phyloP scores from a whole-genome alignment of 2,797 vertebrate species.

The Eulemur mongoz region DNA sequence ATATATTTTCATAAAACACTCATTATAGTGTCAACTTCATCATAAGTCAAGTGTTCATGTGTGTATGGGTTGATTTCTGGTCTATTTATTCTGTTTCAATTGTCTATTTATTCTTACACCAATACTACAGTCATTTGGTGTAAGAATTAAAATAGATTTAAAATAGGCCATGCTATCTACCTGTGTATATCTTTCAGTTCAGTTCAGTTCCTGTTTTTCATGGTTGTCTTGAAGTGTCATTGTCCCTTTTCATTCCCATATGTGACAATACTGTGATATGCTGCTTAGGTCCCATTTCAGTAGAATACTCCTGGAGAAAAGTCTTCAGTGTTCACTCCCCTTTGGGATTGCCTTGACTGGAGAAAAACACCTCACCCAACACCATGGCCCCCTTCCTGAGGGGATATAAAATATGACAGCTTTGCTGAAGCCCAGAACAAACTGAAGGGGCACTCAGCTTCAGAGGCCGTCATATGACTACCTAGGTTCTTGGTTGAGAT shows the following conservation, averaged over 20 bases:
- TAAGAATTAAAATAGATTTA: neutral
- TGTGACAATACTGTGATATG: neutral
- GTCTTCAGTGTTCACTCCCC: neutral
- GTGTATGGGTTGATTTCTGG: neutral
- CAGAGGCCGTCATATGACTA: neutral
- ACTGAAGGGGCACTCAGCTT: neutral
- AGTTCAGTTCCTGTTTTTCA: neutral
- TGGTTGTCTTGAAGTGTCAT: neutral
- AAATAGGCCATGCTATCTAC: neutral
- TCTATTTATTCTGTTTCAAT: neutral
- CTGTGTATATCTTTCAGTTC: neutral
- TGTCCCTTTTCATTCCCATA: neutral
- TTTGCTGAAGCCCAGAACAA: neutral
- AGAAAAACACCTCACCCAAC: neutral
- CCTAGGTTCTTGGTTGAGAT: neutral
- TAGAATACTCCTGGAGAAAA: neutral
- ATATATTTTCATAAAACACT: neutral
- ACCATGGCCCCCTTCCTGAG: neutral
- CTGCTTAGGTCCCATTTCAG: neutral
- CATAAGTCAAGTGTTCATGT: neutral
- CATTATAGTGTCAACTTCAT: constrained; percentile 6
- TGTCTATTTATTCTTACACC: neutral
- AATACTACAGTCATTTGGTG: neutral
- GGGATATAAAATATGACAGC: neutral
- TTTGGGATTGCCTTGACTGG: neutral